Percentiles rank a stretch among this genome's conserved stretches.
Conservation (phyloP, 35 echinoderm and acorn worm species). For the Anneissia japonica region DNA sequence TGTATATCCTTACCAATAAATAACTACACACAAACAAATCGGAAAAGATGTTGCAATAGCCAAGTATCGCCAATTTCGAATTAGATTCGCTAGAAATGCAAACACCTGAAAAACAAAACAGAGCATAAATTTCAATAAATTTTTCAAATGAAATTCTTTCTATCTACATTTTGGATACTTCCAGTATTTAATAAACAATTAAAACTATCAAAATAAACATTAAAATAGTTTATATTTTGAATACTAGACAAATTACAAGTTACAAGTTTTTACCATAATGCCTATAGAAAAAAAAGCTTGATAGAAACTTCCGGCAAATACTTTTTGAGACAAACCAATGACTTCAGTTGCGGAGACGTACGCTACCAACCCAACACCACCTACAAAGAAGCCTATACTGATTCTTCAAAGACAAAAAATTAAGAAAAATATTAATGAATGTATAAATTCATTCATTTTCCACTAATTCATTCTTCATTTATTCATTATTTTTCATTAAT, state of each 20-base stretch:
- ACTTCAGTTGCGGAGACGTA: conserved; percentile 7
- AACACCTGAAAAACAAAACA: conserved; percentile 10
- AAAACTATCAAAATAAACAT: not conserved
- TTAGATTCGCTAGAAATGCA: conserved; percentile 17
- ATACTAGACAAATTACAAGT: not conserved
- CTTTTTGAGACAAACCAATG: conserved; percentile 1
- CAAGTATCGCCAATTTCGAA: conserved; percentile 19
- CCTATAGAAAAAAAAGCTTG: conserved; percentile 17
- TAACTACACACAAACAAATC: not conserved
- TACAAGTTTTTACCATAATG: conserved; percentile 21
- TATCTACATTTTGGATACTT: too few species aligned
- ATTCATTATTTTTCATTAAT: too few species aligned
- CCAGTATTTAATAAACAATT: not conserved
- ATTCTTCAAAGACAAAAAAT: not conserved
- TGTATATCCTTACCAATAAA: conserved; percentile 14
- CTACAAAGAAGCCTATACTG: conserved; percentile 5
- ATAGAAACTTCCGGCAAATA: not conserved
- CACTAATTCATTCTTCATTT: too few species aligned
- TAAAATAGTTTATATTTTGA: not conserved
- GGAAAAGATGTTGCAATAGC: not conserved
- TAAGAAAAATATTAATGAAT: too few species aligned
- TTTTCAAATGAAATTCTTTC: too few species aligned
- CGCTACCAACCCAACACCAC: not conserved
- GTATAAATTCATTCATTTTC: too few species aligned
- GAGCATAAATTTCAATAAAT: too few species aligned